Conservation (phyloP, 2,797 vertebrate species). For the Agapornis canus region DNA sequence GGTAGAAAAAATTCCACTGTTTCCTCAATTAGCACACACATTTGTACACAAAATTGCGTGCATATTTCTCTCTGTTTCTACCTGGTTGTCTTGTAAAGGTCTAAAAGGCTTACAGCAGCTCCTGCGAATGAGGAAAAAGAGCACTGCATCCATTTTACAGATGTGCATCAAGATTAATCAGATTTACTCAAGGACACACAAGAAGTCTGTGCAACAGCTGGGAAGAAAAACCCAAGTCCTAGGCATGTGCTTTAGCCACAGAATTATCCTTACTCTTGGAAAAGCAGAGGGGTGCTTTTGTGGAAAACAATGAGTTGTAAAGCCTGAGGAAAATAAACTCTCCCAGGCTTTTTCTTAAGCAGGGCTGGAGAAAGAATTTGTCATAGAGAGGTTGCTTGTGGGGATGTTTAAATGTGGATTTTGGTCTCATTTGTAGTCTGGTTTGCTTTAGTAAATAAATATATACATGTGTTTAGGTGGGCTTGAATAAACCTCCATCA, state of each 20-base stretch:
- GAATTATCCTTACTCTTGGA: slow-evolving; percentile 50
- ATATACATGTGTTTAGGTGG: slow-evolving; percentile 22
- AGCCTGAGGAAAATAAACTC: slow-evolving; percentile 51
- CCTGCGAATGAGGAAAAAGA: neutral
- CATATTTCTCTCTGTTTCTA: neutral
- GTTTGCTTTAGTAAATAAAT: slow-evolving; percentile 52
- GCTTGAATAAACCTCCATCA: slow-evolving; percentile 17
- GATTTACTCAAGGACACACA: slow-evolving; percentile 33
- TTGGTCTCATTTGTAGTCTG: slow-evolving; percentile 6
- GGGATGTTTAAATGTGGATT: neutral
- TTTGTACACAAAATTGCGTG: neutral
- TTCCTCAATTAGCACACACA: neutral
- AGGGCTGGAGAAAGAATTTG: slow-evolving; percentile 9
- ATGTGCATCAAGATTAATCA: slow-evolving; percentile 18
- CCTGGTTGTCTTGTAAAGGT: neutral
- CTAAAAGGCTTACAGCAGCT: neutral
- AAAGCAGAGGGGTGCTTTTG: slow-evolving; percentile 46
- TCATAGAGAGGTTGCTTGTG: neutral
- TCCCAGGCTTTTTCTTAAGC: slow-evolving; percentile 24
- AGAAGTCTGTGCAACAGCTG: slow-evolving; percentile 53
- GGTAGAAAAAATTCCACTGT: neutral
- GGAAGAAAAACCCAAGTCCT: slow-evolving; percentile 38
- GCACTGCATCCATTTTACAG: slow-evolving; percentile 18
- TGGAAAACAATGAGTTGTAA: slow-evolving; percentile 61
- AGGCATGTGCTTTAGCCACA: slow-evolving; percentile 46